phyloP scores from a whole-genome alignment of 2,888 invertebrate genomes.

The Drosophila antonietae region DNA sequence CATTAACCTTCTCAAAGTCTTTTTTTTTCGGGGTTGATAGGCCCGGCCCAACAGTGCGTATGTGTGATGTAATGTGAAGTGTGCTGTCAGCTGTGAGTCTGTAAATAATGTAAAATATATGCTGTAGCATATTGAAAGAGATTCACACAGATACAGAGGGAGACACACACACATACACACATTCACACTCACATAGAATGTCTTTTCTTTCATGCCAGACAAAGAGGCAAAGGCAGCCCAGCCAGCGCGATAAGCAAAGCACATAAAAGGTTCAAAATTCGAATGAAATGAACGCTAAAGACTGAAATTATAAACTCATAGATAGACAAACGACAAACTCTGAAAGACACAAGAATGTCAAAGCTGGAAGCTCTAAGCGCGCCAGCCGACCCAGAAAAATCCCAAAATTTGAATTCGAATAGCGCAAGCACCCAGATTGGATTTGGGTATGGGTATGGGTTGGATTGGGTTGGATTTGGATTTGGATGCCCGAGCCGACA shows the following conservation, averaged over 20 bases:
- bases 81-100: background rate
- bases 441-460: background rate
- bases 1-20: slow-evolving; percentile 23
- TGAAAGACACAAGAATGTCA: slow-evolving; percentile 44
- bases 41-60: slow-evolving; percentile 21
- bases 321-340: slow-evolving; percentile 32
- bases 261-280: slow-evolving; percentile 52
- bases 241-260: slow-evolving; percentile 47
- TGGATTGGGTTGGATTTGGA: background rate
- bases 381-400: slow-evolving; percentile 7
- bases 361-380: slow-evolving; percentile 22
- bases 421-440: background rate
- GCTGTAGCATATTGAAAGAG: slow-evolving; percentile 1
- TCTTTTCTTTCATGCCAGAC: slow-evolving; percentile 14
- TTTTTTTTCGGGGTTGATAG: background rate
- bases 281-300: slow-evolving; percentile 51
- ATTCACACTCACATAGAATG: background rate
- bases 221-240: slow-evolving; percentile 4
- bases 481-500: background rate
- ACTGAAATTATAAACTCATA: slow-evolving; percentile 56
- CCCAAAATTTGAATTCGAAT: slow-evolving; percentile 36
- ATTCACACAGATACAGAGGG: background rate
- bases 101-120: slow-evolving; percentile 32
- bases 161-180: background rate
- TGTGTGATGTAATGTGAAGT: slow-evolving; percentile 10